Percentiles rank a stretch among this genome's conserved stretches.
Evolutionary conservation across 1,140 invertebrate genomes (phyloP).

Genomic region (Ostrea edulis): DNA sequence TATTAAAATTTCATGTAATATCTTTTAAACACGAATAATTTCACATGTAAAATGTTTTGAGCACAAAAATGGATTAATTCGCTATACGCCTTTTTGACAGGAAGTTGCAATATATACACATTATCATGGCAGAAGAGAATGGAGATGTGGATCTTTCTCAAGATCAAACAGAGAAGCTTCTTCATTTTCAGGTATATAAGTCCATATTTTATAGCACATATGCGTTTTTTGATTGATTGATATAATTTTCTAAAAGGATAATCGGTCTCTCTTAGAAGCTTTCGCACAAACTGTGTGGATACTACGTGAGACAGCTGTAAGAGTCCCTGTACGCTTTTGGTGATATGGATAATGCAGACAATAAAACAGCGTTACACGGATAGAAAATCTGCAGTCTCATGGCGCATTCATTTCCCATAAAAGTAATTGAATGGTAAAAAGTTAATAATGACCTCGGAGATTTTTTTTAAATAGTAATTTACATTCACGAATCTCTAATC

Average conservation of each 20-base stretch:
- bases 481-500: no score
- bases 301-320: no score
- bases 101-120: not conserved
- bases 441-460: not conserved
- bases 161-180: conserved; percentile 5
- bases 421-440: not conserved
- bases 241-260: not conserved
- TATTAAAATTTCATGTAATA: no score
- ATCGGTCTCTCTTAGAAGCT: not conserved
- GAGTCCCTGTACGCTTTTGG: not conserved
- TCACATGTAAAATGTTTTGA: no score
- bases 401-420: not conserved
- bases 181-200: not conserved
- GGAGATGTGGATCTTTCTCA: conserved; percentile 31
- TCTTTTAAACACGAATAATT: no score
- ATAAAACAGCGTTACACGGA: no score
- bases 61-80: no score
- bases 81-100: not conserved
- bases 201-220: not conserved
- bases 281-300: not conserved
- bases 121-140: conserved; percentile 26
- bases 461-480: not conserved
- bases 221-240: not conserved
- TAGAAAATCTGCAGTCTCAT: not conserved
- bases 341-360: no score